A percentile compares a stretch with the other conserved stretches of the same genome.
phyloP scores from a whole-genome alignment of 2,888 invertebrate genomes.

The Rhamphomyia laevipes region DNA sequence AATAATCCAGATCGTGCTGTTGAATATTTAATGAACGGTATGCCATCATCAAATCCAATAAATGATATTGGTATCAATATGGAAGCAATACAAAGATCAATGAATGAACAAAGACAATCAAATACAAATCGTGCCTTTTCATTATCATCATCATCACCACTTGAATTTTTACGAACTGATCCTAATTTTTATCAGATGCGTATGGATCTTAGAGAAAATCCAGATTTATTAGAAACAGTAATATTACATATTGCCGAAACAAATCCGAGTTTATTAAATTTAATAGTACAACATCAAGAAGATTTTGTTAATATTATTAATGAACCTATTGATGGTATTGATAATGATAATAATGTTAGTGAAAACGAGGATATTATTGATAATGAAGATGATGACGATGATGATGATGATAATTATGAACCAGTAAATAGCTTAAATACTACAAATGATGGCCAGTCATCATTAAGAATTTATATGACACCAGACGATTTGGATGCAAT shows the following conservation, averaged over 20 bases:
- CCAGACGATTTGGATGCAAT: neutral
- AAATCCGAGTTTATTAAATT: constrained; percentile 82
- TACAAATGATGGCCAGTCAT: too few relatives aligned
- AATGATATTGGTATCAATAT: neutral
- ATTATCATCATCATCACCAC: constrained; percentile 39
- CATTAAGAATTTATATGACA: neutral
- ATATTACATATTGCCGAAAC: constrained; percentile 83
- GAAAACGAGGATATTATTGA: constrained; percentile 14
- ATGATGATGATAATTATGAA: constrained; percentile 9
- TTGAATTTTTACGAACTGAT: constrained; percentile 76
- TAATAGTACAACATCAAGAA: constrained; percentile 81
- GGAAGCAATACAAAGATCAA: neutral
- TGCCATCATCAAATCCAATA: constrained; percentile 44
- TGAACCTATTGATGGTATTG: constrained; percentile 46
- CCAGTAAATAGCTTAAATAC: neutral
- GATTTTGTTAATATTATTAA: constrained; percentile 91
- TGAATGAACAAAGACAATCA: neutral
- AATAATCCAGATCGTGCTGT: constrained; percentile 96
- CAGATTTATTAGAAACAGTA: constrained; percentile 77
- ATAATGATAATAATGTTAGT: neutral
- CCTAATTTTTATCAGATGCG: constrained; percentile 94
- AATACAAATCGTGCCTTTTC: neutral
- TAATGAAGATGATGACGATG: constrained; percentile 13
- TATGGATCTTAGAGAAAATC: constrained; percentile 79
- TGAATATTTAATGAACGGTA: constrained; percentile 85